Evolutionary conservation across 2,113 vertebrate species (phyloP), one percentile per base, ranked within the genome.

Genomic region (Conger conger): DNA sequence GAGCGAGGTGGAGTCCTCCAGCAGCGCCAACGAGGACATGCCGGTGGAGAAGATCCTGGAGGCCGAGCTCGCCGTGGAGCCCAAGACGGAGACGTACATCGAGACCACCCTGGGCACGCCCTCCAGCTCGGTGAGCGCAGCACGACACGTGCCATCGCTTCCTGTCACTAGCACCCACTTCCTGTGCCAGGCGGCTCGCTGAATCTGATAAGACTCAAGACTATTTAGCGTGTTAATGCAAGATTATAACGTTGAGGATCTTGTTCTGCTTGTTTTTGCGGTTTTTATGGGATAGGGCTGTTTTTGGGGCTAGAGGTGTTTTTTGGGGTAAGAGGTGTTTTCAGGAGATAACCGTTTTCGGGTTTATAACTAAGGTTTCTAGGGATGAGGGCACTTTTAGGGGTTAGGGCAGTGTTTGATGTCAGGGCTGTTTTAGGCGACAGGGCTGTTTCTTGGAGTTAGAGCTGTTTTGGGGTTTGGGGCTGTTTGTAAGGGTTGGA

Each of bases 31-130:
- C 0, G 98, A 99, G 93, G 98, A 99, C 95, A 99, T 99, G 98
- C 98, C 98, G 0, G 98, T 99, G 93, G 98, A 99, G 92, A 99
- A 98, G 96, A 97, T 99, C 85, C 94, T 99, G 92, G 98, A 99
- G 84, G 98, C 98, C 0, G 98, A 99, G 88, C 96, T 98, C 0
- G 98, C 98, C 0, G 98, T 99, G 80, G 98, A 99, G 90, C 98
- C 98, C 93, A 99, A 99, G 95, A 99, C 97, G 0, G 98, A 99
- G 94, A 98, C 97, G 0, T 99, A 99, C 90, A 98, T 98, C 6
- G 98, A 99, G 90, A 97, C 97, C 0, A 98, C 95, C 88, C 93
- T 99, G 87, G 97, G 97, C 23, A 91, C 97, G 90, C 95, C 96
- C 6, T 97, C 97, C 23, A 98, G 95, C 93, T 99, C 98, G 91